Evolutionary conservation across 1,140 invertebrate species (phyloP), one percentile per base, ranked within the genome.

Genomic region (Muscidifurax raptorellus): DNA sequence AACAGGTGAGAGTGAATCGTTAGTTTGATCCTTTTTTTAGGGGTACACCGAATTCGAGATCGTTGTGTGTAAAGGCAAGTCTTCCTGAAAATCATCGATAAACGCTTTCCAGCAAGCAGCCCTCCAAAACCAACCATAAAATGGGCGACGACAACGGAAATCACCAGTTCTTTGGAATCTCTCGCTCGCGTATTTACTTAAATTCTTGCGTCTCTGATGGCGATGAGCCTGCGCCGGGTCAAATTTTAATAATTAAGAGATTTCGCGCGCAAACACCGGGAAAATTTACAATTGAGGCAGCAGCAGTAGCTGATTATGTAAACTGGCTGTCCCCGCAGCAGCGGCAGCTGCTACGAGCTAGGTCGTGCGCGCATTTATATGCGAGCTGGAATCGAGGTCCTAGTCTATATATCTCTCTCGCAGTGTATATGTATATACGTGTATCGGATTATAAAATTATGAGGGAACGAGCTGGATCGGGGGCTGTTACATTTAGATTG

Each of bases 191-290:
- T 71, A 59, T 71, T 71, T 71, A 28, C 67, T 32, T 71, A 32
- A 30, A 71, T 71, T 22, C 27, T 32, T 27, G 67, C 27, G 67
- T 18, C 30, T 28, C 7, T 71, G 12, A 1, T 0, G 15, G 52
- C 52, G 13, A 12, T 12, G 44, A 47, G 44, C 32, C 32, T 36
- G 32, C 32, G 22, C 25, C 36, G n/a, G 64, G 64, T 67, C 78
- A 67, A 6, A 67, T 80, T 80, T 80, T 25, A 80, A 80, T 80
- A 67, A 80, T 80, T 80, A 80, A 80, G 32, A 69, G 59, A 80
- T 30, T n/a, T 76, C n/a, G n/a, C 40, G 44, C n/a, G 44, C 74
- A 47, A 47, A 64, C n/a, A 52, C 12, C 28, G 52, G 5, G 30
- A 72, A 59, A 78, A 78, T 78, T 13, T 30, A 64, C 44, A 78